Evolutionary conservation across 2,888 invertebrate genomes (phyloP), one percentile per base, ranked within the genome.

Genomic region (Epinotia brunnichana): DNA sequence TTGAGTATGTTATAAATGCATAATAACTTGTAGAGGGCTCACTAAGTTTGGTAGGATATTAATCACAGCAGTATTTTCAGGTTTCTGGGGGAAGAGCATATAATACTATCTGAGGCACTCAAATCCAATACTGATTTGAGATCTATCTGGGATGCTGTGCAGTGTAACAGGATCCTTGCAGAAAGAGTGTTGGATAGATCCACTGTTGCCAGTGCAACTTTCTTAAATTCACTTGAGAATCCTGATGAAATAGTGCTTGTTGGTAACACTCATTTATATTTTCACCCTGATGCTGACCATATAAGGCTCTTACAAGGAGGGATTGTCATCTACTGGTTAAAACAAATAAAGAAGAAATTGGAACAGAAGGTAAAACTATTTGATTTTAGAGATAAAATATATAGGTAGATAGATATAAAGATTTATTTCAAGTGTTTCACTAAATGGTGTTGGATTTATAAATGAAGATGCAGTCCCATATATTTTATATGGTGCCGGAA

Each of bases 261-360:
- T 76, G 98, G 96, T 17, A 99, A 98, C 83, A 98, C 98, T 1
- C 99, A 99, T 93, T 94, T 99, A 62, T 99, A 98, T 90, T 99
- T 98, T 83, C 97, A 97, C 85, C 98, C 98, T 0, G 95, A 97
- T 86, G 97, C 98, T 7, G 97, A 97, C 88, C 97, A 98, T 82
- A 96, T 99, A 78, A 94, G 99, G 75, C 90, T 98, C 4, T 85
- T 99, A 24, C 99, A 99, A 94, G 96, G 96, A 41, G 96, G 96
- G 41, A 94, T 96, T 75, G 94, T 95, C 29, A 94, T 98, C 76
- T 91, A 94, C 56, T 97, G 96, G 90, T 83, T 98, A 29, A 94
- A 95, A 78, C 87, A 95, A 81, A 78, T 96, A 39, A 90, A 94
- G 17, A 87, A 88, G 29, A 80, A 86, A 67, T 77, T 93, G 11